These are phyloP conservation scores for Strongylocentrotus purpuratus DNA, from an alignment of 35 echinoderm and acorn worm genomes.

Conservation along the genomic window DNA sequence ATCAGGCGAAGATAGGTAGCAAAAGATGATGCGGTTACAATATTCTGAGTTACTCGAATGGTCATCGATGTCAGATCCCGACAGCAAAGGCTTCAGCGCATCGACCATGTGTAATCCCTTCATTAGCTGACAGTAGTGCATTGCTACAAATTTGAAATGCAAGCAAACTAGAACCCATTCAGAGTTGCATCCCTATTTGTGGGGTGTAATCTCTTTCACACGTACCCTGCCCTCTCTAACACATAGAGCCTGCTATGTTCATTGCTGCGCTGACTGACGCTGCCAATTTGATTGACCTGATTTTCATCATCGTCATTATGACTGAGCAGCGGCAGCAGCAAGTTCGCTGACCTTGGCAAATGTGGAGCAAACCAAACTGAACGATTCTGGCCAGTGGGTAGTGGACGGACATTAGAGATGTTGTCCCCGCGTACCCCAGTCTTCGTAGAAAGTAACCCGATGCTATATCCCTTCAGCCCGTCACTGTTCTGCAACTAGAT, in stretches of 20 bases:
- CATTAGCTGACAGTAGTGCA: neutral
- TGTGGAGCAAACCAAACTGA: neutral
- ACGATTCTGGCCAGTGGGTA: neutral
- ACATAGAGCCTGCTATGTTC: conserved; percentile 9
- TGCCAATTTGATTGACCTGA: neutral
- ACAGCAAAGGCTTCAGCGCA: neutral
- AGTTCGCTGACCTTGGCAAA: neutral
- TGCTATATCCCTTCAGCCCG: neutral
- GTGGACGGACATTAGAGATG: neutral
- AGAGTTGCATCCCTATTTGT: neutral
- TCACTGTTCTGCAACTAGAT: neutral
- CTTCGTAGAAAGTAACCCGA: neutral
- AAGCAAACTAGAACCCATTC: neutral
- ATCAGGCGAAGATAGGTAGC: neutral
- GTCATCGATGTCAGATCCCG: neutral
- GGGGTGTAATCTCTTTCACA: neutral
- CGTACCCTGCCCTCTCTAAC: neutral
- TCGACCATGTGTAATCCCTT: neutral
- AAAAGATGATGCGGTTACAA: neutral
- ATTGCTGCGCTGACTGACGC: neutral
- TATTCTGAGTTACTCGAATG: neutral
- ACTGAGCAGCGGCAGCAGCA: neutral
- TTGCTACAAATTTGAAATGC: neutral
- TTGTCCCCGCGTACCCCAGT: neutral
- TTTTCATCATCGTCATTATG: neutral